Evolutionary conservation across 2,113 vertebrate species (phyloP), one percentile per base, ranked within the genome.

Genomic region (Rhinoptilus africanus): DNA sequence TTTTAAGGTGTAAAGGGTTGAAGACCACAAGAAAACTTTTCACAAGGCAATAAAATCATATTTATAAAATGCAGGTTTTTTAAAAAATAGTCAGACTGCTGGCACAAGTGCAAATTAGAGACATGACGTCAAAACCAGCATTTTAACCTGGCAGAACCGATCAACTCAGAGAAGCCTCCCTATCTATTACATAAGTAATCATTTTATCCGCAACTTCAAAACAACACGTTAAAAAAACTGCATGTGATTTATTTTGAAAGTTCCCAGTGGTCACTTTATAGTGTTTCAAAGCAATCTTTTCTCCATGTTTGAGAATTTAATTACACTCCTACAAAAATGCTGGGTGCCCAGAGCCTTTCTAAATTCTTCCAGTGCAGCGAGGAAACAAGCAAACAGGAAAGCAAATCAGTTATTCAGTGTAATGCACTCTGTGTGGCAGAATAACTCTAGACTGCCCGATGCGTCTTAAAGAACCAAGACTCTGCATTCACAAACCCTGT

Each of bases 261-360:
- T 64, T 89, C 37, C 47, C 67, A 63, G 6, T 85, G 37, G 78
- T 94, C 89, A 91, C 43, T 95, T 96, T 43, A 84, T 16, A 96
- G 92, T 72, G 47, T 72, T 95, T 88, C 77, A 90, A 88, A 94
- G 81, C 32, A 92, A 81, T 35, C 87, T 88, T 74, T 89, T 93
- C 63, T 64, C 12, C 11, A 5, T n/a, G 26, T 79, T 62, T 35
- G 37, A 47, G 85, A 73, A 81, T 78, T 94, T 81, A 78, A 48
- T 54, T 85, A 82, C 57, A 82, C 35, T 63, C 88, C n/a, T 47
- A 78, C 62, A 45, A 94, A 96, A 89, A 90, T 37, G 28, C 39
- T 92, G 95, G 75, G 22, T 3, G 0, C 56, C 54, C 73, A 64
- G 56, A 45, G 30, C 39, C 73, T 53, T 75, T 88, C 73, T 56